Evolutionary conservation across 2,888 invertebrate genomes (phyloP), one percentile per base, ranked within the genome.

Genomic region (Eudasyphora cyanicolor): DNA sequence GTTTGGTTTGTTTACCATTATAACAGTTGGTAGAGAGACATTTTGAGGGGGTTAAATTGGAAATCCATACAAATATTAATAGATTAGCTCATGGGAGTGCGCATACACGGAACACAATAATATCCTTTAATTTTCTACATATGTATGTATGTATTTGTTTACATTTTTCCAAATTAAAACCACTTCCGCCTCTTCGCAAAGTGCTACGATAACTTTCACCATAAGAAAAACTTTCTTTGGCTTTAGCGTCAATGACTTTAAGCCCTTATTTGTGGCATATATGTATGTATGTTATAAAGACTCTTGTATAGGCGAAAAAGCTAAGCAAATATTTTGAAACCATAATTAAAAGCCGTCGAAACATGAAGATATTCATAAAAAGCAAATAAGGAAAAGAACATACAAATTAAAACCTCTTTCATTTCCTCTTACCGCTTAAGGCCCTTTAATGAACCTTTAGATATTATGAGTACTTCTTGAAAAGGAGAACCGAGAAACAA

Each of bases 171-270:
- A 35, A 19, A 17, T 1, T 64, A 17, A 45, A 45, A 2, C 45
- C 27, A 27, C 69, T 79, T 74, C 74, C 67, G 67, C 24, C 32
- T 54, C 64, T 27, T 54, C 14, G 21, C 19, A 17, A 7, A 12
- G 17, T 21, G 19, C n/a, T 32, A 27, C 12, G 32, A 38, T 51
- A 38, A 64, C 10, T 29, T 24, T 32, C 32, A 29, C 35, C 6
- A 14, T 24, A 19, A 27, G n/a, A 8, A 49, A n/a, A n/a, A 32
- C 32, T n/a, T 69, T 69, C 6, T 45, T n/a, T 8, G 17, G 49
- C 57, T 51, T 76, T 76, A 80, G 70, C 70, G 80, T 76, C 80
- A 80, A 80, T 80, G 80, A 76, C 75, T 76, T 35, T 76, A 45
- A 2, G 45, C 45, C n/a, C n/a, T n/a, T 10, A 38, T 32, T 6